These are phyloP conservation scores for Gadopsis bispinosus DNA, from an alignment of 2,797 vertebrate species.

Conservation along the genomic window DNA sequence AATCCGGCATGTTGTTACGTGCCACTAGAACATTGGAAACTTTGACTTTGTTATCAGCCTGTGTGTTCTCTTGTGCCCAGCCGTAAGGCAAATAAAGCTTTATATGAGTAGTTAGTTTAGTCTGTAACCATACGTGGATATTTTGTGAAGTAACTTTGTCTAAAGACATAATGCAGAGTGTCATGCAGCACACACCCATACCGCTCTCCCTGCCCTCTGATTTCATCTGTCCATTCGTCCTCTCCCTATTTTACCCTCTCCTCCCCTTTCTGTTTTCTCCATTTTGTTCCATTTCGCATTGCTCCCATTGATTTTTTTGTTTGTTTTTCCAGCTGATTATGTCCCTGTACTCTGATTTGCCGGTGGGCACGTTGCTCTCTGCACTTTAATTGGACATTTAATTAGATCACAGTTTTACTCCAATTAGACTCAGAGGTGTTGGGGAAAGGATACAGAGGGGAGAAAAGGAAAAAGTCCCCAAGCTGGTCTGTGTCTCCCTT, in stretches of 20 bases:
- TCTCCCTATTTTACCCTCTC: conserved; percentile 39
- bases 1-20: background rate
- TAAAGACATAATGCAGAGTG: conserved; percentile 1
- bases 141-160: conserved; percentile 3
- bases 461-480: conserved; percentile 76
- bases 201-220: conserved; percentile 20
- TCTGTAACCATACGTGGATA: background rate
- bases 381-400: conserved; percentile 90
- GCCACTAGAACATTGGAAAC: background rate
- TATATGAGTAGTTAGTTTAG: conserved; percentile 8
- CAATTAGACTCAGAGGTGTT: conserved; percentile 86
- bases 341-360: conserved; percentile 85
- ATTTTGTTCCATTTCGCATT: conserved; percentile 70
- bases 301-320: conserved; percentile 87
- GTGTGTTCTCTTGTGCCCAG: background rate
- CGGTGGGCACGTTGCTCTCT: conserved; percentile 86
- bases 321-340: conserved; percentile 89
- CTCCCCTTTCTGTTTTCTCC: conserved; percentile 58
- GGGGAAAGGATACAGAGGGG: conserved; percentile 68
- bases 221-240: conserved; percentile 52
- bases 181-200: conserved; percentile 27
- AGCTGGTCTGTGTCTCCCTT: conserved; percentile 69
- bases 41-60: background rate
- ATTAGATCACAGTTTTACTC: conserved; percentile 91
- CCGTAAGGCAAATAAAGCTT: background rate